Evolutionary conservation across 2,888 invertebrate species (phyloP).

Genomic region (Ormyrus nitidulus): DNA sequence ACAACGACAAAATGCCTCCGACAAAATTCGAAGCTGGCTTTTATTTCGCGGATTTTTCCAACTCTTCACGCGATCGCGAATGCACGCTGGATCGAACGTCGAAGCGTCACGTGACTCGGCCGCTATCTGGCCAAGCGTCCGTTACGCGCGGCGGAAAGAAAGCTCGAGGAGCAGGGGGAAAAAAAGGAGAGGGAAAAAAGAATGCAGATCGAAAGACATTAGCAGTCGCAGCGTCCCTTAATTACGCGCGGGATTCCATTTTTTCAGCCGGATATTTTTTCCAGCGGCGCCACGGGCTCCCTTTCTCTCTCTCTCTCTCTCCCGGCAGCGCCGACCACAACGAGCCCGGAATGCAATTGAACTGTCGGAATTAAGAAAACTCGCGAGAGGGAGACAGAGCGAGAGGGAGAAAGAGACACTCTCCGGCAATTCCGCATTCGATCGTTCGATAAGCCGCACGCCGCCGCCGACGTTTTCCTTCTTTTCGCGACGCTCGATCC

Average conservation of each 20-base stretch:
- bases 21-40: too few relatives aligned
- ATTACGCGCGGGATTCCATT: conserved; percentile 51
- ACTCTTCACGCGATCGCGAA: too few relatives aligned
- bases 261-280: conserved; percentile 42
- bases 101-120: too few relatives aligned
- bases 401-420: conserved; percentile 11
- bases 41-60: too few relatives aligned
- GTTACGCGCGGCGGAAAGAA: neutral
- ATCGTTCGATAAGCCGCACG: conserved; percentile 55
- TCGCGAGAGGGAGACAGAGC: conserved; percentile 29
- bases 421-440: conserved; percentile 54
- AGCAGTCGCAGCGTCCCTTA: conserved; percentile 49
- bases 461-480: conserved; percentile 55
- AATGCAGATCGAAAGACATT: conserved; percentile 51
- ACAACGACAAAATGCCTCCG: too few relatives aligned
- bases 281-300: neutral
- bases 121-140: too few relatives aligned
- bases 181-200: neutral
- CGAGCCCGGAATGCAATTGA: conserved; percentile 57
- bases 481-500: conserved; percentile 39
- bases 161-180: neutral
- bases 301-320: neutral
- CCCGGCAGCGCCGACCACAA: conserved; percentile 37
- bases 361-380: conserved; percentile 59
- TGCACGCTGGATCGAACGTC: too few relatives aligned